A percentile compares a stretch with the other conserved stretches of the same genome.
phyloP scores from a whole-genome alignment of 1,140 invertebrate species.

The Drosophila aff. region DNA sequence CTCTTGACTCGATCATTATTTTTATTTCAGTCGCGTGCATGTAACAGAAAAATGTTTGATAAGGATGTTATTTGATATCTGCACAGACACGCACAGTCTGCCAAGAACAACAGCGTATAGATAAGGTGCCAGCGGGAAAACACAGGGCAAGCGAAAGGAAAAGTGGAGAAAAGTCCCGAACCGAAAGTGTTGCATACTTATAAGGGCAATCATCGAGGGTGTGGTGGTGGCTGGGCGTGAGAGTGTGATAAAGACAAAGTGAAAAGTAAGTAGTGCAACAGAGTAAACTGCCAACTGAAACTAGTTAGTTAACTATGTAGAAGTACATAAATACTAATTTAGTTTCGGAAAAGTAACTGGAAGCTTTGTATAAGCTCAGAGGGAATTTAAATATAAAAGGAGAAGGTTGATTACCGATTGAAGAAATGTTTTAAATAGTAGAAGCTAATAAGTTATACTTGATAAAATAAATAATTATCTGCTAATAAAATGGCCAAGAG shows the following conservation, averaged over 20 bases:
- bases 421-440: not conserved
- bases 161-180: not conserved
- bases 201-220: conserved; percentile 21
- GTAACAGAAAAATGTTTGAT: conserved; percentile 58
- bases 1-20: conserved; percentile 58
- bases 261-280: conserved; percentile 10
- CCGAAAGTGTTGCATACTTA: conserved; percentile 30
- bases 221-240: not conserved
- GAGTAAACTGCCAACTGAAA: conserved; percentile 9
- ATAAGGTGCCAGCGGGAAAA: conserved; percentile 30
- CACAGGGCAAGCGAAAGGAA: not conserved
- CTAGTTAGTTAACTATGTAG: conserved; percentile 26
- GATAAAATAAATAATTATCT: not conserved
- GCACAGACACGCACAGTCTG: not conserved
- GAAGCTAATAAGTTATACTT: not conserved
- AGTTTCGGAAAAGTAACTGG: not conserved
- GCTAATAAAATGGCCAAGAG: not conserved
- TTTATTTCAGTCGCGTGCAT: conserved; percentile 74
- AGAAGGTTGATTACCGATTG: not conserved
- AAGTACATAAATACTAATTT: conserved; percentile 22
- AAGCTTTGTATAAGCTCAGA: not conserved
- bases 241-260: not conserved
- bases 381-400: not conserved
- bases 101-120: conserved; percentile 7
- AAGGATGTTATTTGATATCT: conserved; percentile 51